These are phyloP conservation scores for Leptinotarsa defecta DNA, from an alignment of 1,140 invertebrate genomes.

Conservation along the genomic window DNA sequence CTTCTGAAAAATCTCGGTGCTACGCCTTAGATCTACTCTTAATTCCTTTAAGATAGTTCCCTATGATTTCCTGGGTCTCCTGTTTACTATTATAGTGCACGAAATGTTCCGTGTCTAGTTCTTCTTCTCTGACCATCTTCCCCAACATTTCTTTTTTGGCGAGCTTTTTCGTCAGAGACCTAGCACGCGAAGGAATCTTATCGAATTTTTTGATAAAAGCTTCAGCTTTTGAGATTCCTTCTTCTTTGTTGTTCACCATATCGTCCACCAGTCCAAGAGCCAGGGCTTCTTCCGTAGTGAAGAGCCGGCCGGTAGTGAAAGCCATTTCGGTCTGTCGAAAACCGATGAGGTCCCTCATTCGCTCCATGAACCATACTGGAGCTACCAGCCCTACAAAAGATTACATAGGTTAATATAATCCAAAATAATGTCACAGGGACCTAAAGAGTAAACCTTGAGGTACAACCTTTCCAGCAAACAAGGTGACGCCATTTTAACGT, in stretches of 20 bases:
- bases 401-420: no score
- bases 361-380: not conserved
- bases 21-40: not conserved
- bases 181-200: not conserved
- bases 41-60: not conserved
- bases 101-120: not conserved
- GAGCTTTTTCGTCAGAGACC: not conserved
- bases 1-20: not conserved
- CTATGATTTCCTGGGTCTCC: not conserved
- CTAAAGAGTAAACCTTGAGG: no score
- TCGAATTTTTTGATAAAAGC: not conserved
- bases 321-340: not conserved
- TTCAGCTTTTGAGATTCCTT: not conserved
- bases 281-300: slow-evolving; percentile 6
- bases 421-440: no score
- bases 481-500: no score
- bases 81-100: not conserved
- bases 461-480: no score
- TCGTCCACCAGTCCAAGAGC: not conserved
- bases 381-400: not conserved
- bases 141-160: not conserved
- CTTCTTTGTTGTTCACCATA: not conserved
- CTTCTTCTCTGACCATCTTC: not conserved
- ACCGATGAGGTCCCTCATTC: not conserved
- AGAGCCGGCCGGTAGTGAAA: not conserved